These are phyloP conservation scores for Rhamphomyia laevipes DNA, from an alignment of 2,888 invertebrate genomes.

Conservation along the genomic window DNA sequence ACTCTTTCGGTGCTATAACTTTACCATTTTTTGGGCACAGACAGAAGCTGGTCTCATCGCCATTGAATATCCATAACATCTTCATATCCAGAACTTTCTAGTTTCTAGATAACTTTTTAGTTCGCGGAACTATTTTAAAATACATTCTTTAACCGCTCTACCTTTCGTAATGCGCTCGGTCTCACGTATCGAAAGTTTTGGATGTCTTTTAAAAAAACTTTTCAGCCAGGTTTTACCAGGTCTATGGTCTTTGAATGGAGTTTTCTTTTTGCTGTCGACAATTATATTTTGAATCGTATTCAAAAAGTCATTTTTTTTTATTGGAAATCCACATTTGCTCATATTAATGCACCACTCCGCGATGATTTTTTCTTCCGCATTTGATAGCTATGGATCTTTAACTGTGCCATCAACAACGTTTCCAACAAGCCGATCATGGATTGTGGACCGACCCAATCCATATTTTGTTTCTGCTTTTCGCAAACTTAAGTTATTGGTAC, in stretches of 20 bases:
- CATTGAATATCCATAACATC: constrained; percentile 10
- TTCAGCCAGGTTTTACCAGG: too few relatives aligned
- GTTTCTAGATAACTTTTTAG: neutral
- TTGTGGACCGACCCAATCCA: neutral
- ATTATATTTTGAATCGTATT: neutral
- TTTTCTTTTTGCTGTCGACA: neutral
- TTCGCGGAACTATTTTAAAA: constrained; percentile 4
- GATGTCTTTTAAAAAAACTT: neutral
- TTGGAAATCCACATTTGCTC: neutral
- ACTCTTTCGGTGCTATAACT: constrained; percentile 10
- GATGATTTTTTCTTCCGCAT: neutral
- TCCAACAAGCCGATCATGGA: neutral
- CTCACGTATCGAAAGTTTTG: neutral
- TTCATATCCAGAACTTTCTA: neutral
- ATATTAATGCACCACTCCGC: neutral
- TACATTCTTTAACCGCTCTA: constrained; percentile 5
- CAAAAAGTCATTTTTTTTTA: neutral
- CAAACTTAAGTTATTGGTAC: neutral
- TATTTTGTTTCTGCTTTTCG: neutral
- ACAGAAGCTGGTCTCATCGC: constrained; percentile 6
- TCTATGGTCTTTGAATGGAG: neutral
- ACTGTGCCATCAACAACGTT: neutral
- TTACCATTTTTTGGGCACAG: constrained; percentile 9
- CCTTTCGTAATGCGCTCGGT: neutral
- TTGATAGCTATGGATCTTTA: neutral